Evolutionary conservation across 2,113 vertebrate genomes (phyloP), one percentile per base, ranked within the genome.

Genomic region (Mus spicilegus): DNA sequence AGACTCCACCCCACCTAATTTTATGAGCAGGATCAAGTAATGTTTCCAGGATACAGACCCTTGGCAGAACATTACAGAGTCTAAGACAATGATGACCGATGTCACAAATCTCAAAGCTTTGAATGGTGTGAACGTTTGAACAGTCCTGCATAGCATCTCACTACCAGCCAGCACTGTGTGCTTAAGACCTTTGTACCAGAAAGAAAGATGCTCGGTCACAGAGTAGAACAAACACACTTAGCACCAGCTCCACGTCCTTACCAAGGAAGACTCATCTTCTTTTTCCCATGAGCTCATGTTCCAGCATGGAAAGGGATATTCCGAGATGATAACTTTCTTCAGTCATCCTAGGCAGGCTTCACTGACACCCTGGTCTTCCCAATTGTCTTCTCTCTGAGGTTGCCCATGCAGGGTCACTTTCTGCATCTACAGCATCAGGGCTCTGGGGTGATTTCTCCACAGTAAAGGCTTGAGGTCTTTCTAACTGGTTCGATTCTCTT

Each of bases 1-100:
- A 97, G 86, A 75, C 67, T 85, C n/a, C 12, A 72, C 69, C 33
- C n/a, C 12, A 72, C 77, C n/a, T 95, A 95, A 97, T 89, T 91
- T 87, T 63, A 82, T 30, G 7, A 51, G 81, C 93, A 89, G 58
- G 49, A 69, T 81, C 67, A 0, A 80, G n/a, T 33, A 72, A 90
- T 22, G 2, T 22, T 72, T 39, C 24, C 42, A n/a, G n/a, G 19
- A 89, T 28, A 73, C 42, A 80, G 33, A 75, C 5, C 1, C 72
- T 88, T 42, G 65, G 22, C n/a, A 92, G 51, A 36, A 39, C 61
- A 54, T 78, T 39, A n/a, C 70, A 61, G 33, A 36, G 5, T 9
- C 42, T 67, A 91, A 54, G 73, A 19, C 11, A 88, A 46, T 28
- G 24, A 54, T 69, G 69, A n/a, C 30, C 72, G 5, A 65, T 49